These are phyloP conservation scores for Trichosurus vulpecula DNA, from an alignment of 2,797 vertebrate species.

Conservation along the genomic window DNA sequence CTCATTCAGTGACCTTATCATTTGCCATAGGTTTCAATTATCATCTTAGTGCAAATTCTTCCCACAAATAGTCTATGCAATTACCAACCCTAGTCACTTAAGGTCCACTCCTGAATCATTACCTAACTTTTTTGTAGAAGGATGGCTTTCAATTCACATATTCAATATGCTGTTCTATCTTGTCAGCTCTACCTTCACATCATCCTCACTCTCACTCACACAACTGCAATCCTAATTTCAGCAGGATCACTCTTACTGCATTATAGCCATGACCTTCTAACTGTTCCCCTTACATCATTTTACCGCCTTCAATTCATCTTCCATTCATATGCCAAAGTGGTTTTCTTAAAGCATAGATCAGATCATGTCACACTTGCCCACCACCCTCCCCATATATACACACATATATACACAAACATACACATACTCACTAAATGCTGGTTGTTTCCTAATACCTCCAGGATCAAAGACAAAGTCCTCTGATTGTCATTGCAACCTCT, in stretches of 20 bases:
- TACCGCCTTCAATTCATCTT: neutral
- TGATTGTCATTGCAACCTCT: neutral
- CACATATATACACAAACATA: no score
- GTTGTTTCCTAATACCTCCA: neutral
- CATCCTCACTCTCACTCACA: neutral
- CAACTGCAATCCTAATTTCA: neutral
- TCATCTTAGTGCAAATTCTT: neutral
- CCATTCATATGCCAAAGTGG: neutral
- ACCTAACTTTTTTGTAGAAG: neutral
- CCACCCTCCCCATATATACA: no score
- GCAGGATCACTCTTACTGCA: neutral
- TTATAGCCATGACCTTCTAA: neutral
- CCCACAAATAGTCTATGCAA: neutral
- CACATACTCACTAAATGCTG: no score
- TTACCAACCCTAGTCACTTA: neutral
- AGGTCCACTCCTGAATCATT: neutral
- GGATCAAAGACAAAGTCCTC: neutral
- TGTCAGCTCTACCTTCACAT: neutral
- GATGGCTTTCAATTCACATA: neutral
- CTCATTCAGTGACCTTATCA: neutral
- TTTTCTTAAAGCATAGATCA: neutral
- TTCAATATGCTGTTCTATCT: neutral
- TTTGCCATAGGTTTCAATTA: neutral
- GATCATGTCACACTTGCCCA: neutral
- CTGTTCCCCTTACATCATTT: neutral